These are phyloP conservation scores for Bovichtus diacanthus DNA, from an alignment of 2,797 vertebrate species.

Conservation along the genomic window DNA sequence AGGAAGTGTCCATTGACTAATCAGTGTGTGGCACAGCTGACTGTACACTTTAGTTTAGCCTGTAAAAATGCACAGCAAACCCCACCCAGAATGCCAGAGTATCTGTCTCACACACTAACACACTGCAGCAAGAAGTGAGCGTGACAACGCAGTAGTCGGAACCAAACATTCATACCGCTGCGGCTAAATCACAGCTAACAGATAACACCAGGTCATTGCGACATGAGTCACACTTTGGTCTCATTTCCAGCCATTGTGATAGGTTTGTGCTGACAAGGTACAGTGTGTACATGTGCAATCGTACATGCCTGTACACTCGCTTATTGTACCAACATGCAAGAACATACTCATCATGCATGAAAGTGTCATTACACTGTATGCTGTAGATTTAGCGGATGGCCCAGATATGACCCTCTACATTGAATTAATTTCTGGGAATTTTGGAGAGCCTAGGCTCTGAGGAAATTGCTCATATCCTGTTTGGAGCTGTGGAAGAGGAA, in stretches of 20 bases:
- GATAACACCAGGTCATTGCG: slow-evolving; percentile 9
- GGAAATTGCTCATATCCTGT: slow-evolving; percentile 83
- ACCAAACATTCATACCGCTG: slow-evolving; percentile 32
- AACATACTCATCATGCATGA: background rate
- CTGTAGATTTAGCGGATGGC: slow-evolving; percentile 36
- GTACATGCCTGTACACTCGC: background rate
- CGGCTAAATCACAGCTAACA: slow-evolving; percentile 37
- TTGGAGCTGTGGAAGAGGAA: slow-evolving; percentile 72
- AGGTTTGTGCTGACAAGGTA: slow-evolving; percentile 10
- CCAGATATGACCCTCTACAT: slow-evolving; percentile 48
- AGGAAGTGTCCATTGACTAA: slow-evolving; percentile 40
- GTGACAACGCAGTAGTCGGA: slow-evolving; percentile 36
- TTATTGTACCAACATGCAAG: background rate
- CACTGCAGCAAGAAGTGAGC: slow-evolving; percentile 51
- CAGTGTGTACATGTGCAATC: background rate
- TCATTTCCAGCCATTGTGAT: slow-evolving; percentile 35
- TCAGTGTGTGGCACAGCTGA: slow-evolving; percentile 38
- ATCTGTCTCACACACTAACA: slow-evolving; percentile 31
- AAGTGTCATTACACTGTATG: background rate
- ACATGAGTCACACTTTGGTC: slow-evolving; percentile 45
- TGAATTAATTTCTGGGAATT: slow-evolving; percentile 61
- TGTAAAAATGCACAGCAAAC: slow-evolving; percentile 40
- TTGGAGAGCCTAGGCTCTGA: slow-evolving; percentile 46
- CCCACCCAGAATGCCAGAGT: slow-evolving; percentile 47
- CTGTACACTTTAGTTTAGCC: slow-evolving; percentile 9